Evolutionary conservation across 2,797 vertebrate species (phyloP).

Genomic region (Danio kyathit): DNA sequence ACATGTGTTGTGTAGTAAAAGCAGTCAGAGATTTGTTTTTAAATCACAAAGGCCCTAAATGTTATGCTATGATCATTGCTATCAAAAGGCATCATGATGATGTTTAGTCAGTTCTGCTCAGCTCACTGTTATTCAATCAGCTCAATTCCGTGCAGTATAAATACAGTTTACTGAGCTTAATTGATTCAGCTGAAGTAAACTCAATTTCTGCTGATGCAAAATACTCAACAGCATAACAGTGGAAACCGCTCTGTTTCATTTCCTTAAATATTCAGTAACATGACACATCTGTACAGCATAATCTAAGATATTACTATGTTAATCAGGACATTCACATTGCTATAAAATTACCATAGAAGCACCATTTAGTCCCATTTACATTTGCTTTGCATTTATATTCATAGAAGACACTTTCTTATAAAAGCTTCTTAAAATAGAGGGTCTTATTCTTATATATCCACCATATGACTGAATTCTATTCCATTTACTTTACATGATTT

Average conservation of each 20-base stretch:
- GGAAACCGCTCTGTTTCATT: background rate
- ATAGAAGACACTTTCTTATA: background rate
- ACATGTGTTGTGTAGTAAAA: too few relatives aligned
- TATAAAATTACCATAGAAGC: conserved; percentile 9
- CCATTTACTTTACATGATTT: background rate
- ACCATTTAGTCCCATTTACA: background rate
- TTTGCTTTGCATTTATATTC: background rate
- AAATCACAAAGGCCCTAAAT: too few relatives aligned
- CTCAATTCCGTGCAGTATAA: too few relatives aligned
- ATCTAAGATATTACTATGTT: conserved; percentile 2
- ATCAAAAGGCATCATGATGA: too few relatives aligned
- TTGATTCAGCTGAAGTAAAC: conserved; percentile 3
- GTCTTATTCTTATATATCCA: background rate
- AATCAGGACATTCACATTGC: conserved; percentile 2
- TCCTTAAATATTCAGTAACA: conserved; percentile 8
- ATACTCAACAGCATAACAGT: conserved; percentile 59
- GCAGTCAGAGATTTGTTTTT: too few relatives aligned
- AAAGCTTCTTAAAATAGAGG: background rate
- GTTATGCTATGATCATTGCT: too few relatives aligned
- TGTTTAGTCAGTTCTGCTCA: too few relatives aligned
- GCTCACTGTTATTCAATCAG: too few relatives aligned
- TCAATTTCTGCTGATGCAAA: conserved; percentile 17
- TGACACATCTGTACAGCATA: background rate
- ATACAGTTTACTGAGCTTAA: too few relatives aligned
- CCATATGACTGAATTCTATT: background rate